Evolutionary conservation across 2,113 vertebrate genomes (phyloP).

Genomic region (Dromas ardeola): DNA sequence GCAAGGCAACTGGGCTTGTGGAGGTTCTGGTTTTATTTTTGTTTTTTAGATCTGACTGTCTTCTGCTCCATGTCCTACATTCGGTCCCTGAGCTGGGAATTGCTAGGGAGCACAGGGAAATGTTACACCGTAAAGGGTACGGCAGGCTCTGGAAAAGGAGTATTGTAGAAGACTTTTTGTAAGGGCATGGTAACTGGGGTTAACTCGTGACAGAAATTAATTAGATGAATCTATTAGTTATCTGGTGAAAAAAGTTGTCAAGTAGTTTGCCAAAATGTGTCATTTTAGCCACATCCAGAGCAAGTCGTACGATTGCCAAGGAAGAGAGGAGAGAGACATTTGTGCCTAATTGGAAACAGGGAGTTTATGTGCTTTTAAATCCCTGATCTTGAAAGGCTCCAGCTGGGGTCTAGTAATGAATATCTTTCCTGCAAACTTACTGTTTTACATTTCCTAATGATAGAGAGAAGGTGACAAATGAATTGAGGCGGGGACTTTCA

Average conservation of each 20-base stretch:
- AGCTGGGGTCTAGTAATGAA: not conserved
- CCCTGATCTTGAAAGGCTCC: not conserved
- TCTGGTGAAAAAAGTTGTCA: not conserved
- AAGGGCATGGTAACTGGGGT: not conserved
- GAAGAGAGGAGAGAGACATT: not conserved
- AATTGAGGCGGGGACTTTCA: not conserved
- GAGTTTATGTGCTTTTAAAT: conserved; percentile 14
- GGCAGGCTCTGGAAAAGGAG: not conserved
- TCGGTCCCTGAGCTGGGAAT: not conserved
- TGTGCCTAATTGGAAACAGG: not conserved
- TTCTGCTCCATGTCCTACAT: not conserved
- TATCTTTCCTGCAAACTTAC: not conserved
- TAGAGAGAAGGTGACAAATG: not conserved
- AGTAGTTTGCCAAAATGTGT: not conserved
- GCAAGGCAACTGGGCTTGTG: not conserved
- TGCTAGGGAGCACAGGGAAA: not conserved
- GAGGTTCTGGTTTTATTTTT: not conserved
- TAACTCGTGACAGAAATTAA: not conserved
- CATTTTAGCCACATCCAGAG: not conserved
- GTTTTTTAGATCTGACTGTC: not conserved
- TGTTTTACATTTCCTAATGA: not conserved
- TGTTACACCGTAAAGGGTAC: not conserved
- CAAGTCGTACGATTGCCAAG: not conserved
- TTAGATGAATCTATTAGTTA: not conserved
- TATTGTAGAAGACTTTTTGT: not conserved